Percentiles rank a stretch among this genome's conserved stretches.
Conservation (phyloP, 2,888 invertebrate genomes). For the Caenorhabditis sp. region DNA sequence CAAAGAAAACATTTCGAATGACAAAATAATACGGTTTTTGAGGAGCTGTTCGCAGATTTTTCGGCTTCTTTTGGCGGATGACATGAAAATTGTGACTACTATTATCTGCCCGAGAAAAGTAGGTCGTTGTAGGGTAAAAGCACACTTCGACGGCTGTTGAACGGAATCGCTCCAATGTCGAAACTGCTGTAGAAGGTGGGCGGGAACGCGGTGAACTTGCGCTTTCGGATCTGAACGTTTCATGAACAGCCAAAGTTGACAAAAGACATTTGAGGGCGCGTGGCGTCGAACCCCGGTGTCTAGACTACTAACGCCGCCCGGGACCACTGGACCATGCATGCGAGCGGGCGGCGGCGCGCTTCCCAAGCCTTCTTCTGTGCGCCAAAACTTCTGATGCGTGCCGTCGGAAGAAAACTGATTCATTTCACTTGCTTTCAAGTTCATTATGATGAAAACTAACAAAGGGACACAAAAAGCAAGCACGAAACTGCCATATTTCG, state of each 20-base stretch:
- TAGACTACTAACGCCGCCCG: too few relatives aligned
- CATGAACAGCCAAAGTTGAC: too few relatives aligned
- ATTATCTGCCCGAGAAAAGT: conserved; percentile 54
- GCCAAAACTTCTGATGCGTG: too few relatives aligned
- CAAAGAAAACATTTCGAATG: too few relatives aligned
- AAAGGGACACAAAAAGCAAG: too few relatives aligned
- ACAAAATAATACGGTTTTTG: not conserved
- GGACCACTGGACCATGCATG: not conserved
- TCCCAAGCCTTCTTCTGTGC: too few relatives aligned
- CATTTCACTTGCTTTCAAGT: too few relatives aligned
- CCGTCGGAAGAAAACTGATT: too few relatives aligned
- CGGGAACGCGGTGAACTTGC: conserved; percentile 63
- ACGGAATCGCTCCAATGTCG: conserved; percentile 57
- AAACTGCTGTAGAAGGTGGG: conserved; percentile 61
- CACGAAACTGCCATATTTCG: too few relatives aligned
- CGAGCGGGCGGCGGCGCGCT: too few relatives aligned
- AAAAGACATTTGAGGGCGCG: not conserved
- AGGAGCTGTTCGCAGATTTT: too few relatives aligned
- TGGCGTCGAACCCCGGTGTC: not conserved
- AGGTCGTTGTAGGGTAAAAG: conserved; percentile 57
- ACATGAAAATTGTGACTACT: not conserved
- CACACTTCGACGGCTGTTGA: conserved; percentile 53
- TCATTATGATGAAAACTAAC: too few relatives aligned
- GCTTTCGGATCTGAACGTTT: conserved; percentile 61
- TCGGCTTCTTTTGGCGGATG: not conserved